Percentiles rank a stretch among this genome's conserved stretches.
Conservation (phyloP, 2,797 vertebrate species). For the Rhynchonycteris naso region DNA sequence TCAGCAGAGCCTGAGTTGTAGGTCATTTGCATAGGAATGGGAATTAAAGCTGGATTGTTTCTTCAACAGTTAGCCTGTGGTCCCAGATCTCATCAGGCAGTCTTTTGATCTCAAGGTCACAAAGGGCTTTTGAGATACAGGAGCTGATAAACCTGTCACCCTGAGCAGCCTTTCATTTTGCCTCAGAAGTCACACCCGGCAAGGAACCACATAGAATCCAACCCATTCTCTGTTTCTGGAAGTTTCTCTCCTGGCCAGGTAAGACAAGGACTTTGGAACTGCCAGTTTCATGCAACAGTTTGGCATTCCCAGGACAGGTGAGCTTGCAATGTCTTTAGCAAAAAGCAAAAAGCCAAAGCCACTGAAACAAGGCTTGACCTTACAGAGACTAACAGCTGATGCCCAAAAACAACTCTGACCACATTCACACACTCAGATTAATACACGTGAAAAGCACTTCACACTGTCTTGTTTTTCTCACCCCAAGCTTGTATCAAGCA, state of each 20-base stretch:
- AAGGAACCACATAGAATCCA: not conserved
- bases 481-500: not conserved
- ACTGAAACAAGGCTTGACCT: not conserved
- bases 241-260: not conserved
- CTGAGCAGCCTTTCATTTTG: not conserved
- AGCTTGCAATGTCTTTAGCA: not conserved
- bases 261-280: not conserved
- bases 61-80: not conserved
- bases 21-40: not conserved
- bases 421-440: not conserved
- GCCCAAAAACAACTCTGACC: not conserved
- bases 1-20: not conserved
- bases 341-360: not conserved
- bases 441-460: not conserved
- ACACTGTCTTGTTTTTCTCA: not conserved
- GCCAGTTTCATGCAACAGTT: not conserved
- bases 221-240: constrained; percentile 2
- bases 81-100: not conserved
- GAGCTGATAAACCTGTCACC: not conserved
- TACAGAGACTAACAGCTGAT: not conserved
- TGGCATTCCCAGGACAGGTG: not conserved
- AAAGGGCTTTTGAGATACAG: not conserved
- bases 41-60: not conserved
- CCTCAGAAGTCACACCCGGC: not conserved
- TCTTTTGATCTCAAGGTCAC: not conserved